phyloP scores from a whole-genome alignment of 2,888 invertebrate genomes.

The Scrobipalpa atriplicella region DNA sequence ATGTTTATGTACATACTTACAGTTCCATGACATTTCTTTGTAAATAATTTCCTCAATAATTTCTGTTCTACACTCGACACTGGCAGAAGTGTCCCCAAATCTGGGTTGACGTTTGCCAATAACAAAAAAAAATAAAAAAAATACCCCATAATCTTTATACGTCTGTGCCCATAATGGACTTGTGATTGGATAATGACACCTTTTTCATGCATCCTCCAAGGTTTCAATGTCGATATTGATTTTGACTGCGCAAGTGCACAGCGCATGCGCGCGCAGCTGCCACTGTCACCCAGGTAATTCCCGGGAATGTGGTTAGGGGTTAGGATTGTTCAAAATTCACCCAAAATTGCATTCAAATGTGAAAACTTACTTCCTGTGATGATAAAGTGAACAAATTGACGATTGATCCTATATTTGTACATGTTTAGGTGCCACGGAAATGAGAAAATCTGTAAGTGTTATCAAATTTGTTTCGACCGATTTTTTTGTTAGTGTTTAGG shows the following conservation, averaged over 20 bases:
- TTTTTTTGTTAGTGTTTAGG: neutral
- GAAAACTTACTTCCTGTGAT: neutral
- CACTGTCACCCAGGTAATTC: neutral
- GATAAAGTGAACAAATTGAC: neutral
- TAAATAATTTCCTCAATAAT: too few relatives aligned
- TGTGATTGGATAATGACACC: neutral
- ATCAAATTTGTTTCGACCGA: neutral
- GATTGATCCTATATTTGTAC: neutral
- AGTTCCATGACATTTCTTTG: too few relatives aligned
- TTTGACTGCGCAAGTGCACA: constrained; percentile 1
- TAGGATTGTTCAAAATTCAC: neutral
- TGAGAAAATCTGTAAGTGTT: neutral
- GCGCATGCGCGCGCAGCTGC: constrained; percentile 25
- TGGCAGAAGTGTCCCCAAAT: too few relatives aligned
- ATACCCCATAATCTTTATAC: too few relatives aligned
- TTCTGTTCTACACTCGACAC: too few relatives aligned
- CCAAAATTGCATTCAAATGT: neutral
- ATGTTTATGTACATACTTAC: too few relatives aligned
- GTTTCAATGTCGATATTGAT: constrained; percentile 23
- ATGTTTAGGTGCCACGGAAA: neutral
- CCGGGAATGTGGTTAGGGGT: neutral
- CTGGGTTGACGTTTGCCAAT: too few relatives aligned
- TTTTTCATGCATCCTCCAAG: neutral
- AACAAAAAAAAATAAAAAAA: too few relatives aligned
- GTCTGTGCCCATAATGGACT: too few relatives aligned